Base-by-base conservation (phyloP, 2,113 vertebrate species). In the Reinhardtius hippoglossoides region DNA sequence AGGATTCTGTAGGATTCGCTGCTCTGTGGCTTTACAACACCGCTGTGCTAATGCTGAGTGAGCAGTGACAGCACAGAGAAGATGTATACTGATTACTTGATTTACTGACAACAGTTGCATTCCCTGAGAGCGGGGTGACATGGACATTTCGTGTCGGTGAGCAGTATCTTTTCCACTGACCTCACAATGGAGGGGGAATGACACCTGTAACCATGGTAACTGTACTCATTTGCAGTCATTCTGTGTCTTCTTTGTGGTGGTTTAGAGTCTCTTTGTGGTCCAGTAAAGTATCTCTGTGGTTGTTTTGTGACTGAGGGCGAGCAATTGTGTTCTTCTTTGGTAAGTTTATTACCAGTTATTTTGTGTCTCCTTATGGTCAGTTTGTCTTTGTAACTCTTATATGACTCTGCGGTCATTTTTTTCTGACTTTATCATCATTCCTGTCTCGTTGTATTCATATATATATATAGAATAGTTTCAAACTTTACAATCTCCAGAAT, bases 131-230 rank as follows among this genome's bases (percentile, higher is more conserved):
- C n/a, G 7, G 40, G 14, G 37, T 13, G 20, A 44, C 61, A 4
- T 3, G 21, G 40, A 37, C 35, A 9, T 37, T 37, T 37, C 9
- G 9, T 44, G 42, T 14, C 31, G 31, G 42, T 9, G 9, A 10
- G 1, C 50, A 2, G 50, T 2, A 15, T 55, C 52, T 21, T 12
- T 5, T 55, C 52, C 14, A 4, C 9, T 62, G 59, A 62, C 59
- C 59, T 40, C 9, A 13, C 18, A 2, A 9, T n/a, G 6, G 59
- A 40, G 4, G 31, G 24, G 21, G 59, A 40, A 37, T 62, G 59
- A 62, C 59, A 62, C 59, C 27, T 62, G 59, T 62, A 37, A 40
- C 59, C 35, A 62, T 62, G 59, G 59, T 6, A 62, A 62, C 59
- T 13, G 59, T 15, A 2, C 35, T 62, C 59, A 62, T 40, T 40